These are phyloP conservation scores for Orchestes rusci DNA, from an alignment of 2,888 invertebrate genomes.

Conservation along the genomic window DNA sequence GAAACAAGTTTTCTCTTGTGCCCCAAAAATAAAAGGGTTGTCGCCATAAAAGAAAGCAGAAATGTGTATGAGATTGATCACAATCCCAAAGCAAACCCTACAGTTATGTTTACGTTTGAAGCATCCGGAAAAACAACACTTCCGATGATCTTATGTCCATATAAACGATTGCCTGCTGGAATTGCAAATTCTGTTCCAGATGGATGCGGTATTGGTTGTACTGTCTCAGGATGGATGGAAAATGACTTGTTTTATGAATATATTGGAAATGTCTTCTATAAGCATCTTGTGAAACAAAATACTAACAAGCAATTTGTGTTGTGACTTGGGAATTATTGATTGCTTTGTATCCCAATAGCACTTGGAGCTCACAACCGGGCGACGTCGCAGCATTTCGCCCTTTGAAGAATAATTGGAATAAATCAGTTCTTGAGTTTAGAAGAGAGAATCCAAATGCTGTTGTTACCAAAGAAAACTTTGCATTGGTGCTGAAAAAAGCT, in stretches of 20 bases:
- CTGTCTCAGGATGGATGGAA: neutral
- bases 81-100: neutral
- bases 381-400: too few species aligned
- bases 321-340: too few species aligned
- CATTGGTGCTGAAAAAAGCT: conserved; percentile 9
- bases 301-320: too few species aligned
- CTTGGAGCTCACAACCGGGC: too few species aligned
- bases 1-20: conserved; percentile 33
- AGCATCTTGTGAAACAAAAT: conserved; percentile 1
- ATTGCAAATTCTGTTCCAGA: neutral
- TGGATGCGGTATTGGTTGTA: neutral
- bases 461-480: conserved; percentile 18
- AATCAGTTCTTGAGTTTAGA: conserved; percentile 32
- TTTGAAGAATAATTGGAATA: too few species aligned
- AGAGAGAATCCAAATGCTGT: conserved; percentile 21
- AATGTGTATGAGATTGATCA: conserved; percentile 9
- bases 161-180: too few species aligned
- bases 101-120: neutral
- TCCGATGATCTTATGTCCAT: neutral
- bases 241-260: neutral
- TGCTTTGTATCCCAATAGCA: too few species aligned
- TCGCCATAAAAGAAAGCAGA: conserved; percentile 1
- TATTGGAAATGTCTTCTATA: conserved; percentile 5
- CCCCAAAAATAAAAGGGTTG: conserved; percentile 25
- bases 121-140: neutral